Conservation (phyloP, 1,140 invertebrate species). For the Asbolus verrucosus region DNA sequence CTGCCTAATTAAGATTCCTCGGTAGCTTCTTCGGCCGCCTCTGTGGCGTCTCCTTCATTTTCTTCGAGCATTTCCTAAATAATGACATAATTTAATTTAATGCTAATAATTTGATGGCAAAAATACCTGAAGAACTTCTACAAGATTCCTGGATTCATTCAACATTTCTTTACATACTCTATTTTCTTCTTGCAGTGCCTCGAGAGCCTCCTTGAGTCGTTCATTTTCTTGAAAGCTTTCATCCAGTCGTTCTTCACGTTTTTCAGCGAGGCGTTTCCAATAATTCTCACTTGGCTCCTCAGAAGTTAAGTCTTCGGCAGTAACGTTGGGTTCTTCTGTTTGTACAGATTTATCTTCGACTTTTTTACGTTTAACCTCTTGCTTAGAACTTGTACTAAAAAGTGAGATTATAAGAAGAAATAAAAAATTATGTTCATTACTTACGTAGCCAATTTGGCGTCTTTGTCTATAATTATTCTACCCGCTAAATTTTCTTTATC, state of each 20-base stretch:
- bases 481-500: slow-evolving; percentile 77
- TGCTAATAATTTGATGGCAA: too few species aligned
- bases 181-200: slow-evolving; percentile 74
- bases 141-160: slow-evolving; percentile 73
- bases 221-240: slow-evolving; percentile 75
- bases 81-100: too few species aligned
- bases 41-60: background rate
- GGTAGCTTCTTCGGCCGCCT: slow-evolving; percentile 33
- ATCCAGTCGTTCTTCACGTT: slow-evolving; percentile 72
- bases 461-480: slow-evolving; percentile 56
- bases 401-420: background rate
- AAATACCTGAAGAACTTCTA: slow-evolving; percentile 79
- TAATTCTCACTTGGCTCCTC: slow-evolving; percentile 75
- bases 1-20: slow-evolving; percentile 2
- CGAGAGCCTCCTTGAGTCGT: slow-evolving; percentile 68
- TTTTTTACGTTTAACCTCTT: slow-evolving; percentile 61
- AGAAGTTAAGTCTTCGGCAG: slow-evolving; percentile 72
- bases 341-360: slow-evolving; percentile 69
- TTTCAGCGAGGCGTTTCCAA: slow-evolving; percentile 76
- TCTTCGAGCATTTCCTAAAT: slow-evolving; percentile 15
- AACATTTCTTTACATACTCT: slow-evolving; percentile 74
- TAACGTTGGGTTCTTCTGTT: slow-evolving; percentile 68
- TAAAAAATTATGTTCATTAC: slow-evolving; percentile 18
- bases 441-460: slow-evolving; percentile 55
- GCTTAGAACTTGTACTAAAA: slow-evolving; percentile 28